These are phyloP conservation scores for Digitonthophagus gazella DNA, from an alignment of 2,888 invertebrate genomes.

Conservation along the genomic window DNA sequence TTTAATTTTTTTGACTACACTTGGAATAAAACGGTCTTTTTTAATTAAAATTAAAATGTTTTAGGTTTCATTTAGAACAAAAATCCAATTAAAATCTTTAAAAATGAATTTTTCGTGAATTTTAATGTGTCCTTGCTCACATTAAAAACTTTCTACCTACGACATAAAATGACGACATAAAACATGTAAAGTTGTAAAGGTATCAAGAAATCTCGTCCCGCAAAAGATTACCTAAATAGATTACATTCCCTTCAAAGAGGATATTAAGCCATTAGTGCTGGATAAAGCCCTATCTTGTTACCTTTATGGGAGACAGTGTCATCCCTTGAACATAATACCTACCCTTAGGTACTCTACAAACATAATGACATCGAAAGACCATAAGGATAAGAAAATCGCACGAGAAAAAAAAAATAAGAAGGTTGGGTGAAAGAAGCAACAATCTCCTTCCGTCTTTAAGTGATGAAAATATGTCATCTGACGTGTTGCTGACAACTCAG, in stretches of 20 bases:
- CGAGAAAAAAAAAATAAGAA: conserved; percentile 5
- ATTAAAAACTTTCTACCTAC: no score
- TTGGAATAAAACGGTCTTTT: no score
- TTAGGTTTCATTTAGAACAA: no score
- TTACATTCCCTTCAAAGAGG: conserved; percentile 34
- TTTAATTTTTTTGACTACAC: no score
- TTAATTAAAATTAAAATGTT: no score
- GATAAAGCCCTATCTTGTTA: conserved; percentile 37
- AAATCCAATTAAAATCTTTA: no score
- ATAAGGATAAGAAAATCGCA: no score
- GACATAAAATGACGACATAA: no score
- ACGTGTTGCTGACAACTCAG: conserved; percentile 13
- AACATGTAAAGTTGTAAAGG: no score
- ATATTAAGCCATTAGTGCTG: conserved; percentile 35
- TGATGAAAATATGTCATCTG: neutral
- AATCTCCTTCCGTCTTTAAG: conserved; percentile 12
- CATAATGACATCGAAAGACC: no score
- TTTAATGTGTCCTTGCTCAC: no score
- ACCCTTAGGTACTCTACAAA: neutral
- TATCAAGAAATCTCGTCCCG: neutral
- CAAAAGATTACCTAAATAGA: conserved; percentile 27
- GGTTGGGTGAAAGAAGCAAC: neutral
- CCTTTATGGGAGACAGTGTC: conserved; percentile 23
- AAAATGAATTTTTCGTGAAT: no score
- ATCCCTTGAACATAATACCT: neutral